Evolutionary conservation across 2,113 vertebrate genomes (phyloP).

Genomic region (Lepus timidus): DNA sequence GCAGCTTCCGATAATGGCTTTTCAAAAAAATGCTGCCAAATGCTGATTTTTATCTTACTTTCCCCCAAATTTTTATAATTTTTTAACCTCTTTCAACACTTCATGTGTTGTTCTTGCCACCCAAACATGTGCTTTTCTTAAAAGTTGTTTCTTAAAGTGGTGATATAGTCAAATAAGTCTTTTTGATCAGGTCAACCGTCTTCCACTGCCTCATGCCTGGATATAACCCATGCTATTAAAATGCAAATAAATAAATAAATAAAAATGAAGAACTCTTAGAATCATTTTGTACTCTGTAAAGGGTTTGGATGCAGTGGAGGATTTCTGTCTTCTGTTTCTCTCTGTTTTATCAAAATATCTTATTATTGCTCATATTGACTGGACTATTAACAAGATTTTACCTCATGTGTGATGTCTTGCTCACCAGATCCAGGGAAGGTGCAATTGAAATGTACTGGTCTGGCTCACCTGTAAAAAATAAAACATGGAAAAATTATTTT

Average conservation of each 20-base stretch:
- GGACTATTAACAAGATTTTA: neutral
- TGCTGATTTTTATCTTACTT: neutral
- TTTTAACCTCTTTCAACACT: neutral
- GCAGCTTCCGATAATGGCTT: neutral
- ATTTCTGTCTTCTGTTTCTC: neutral
- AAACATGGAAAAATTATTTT: neutral
- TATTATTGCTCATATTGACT: neutral
- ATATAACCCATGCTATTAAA: neutral
- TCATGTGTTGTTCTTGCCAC: neutral
- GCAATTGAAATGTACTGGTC: neutral
- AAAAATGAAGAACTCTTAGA: neutral
- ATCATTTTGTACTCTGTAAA: neutral
- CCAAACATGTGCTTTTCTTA: neutral
- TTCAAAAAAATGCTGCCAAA: neutral
- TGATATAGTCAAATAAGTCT: neutral
- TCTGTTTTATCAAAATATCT: neutral
- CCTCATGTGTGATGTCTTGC: neutral
- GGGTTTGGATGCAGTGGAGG: neutral
- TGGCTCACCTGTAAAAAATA: neutral
- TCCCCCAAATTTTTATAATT: neutral
- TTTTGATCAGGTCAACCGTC: neutral
- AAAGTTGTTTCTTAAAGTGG: neutral
- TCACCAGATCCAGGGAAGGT: neutral
- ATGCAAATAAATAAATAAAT: neutral
- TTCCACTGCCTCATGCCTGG: no score